phyloP scores from a whole-genome alignment of 2,113 vertebrate species.

The Grammomys surdaster region DNA sequence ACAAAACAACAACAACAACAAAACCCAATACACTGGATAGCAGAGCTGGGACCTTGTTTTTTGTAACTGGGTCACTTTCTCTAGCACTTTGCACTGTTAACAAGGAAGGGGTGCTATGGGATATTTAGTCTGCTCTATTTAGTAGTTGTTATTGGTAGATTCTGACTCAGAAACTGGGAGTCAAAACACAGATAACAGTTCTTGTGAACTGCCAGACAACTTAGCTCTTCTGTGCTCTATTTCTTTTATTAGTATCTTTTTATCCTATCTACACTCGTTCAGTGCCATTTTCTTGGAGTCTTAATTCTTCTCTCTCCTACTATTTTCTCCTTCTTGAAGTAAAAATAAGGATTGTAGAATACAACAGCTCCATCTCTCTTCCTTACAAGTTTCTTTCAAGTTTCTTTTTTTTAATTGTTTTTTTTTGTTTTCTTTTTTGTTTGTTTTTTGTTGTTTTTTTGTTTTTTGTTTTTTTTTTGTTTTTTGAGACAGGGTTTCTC shows the following conservation, averaged over 20 bases:
- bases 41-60: background rate
- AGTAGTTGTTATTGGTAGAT: background rate
- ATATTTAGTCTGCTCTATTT: conserved; percentile 33
- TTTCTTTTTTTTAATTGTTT: too few species aligned
- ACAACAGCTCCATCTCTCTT: background rate
- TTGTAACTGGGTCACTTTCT: conserved; percentile 7
- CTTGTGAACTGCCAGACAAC: conserved; percentile 21
- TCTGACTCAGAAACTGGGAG: conserved; percentile 44
- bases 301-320: conserved; percentile 20
- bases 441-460: too few species aligned
- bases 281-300: conserved; percentile 19
- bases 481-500: too few species aligned
- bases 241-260: conserved; percentile 62
- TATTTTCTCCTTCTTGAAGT: conserved; percentile 39
- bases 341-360: background rate
- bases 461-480: too few species aligned
- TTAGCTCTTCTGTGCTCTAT: conserved; percentile 52
- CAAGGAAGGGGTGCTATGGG: background rate
- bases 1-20: background rate
- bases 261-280: conserved; percentile 15
- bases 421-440: too few species aligned
- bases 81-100: background rate
- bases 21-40: background rate
- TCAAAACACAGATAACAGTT: conserved; percentile 58
- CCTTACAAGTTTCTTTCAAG: background rate